phyloP scores from a whole-genome alignment of 1,140 invertebrate species.

The Melipona quadrifasciata region DNA sequence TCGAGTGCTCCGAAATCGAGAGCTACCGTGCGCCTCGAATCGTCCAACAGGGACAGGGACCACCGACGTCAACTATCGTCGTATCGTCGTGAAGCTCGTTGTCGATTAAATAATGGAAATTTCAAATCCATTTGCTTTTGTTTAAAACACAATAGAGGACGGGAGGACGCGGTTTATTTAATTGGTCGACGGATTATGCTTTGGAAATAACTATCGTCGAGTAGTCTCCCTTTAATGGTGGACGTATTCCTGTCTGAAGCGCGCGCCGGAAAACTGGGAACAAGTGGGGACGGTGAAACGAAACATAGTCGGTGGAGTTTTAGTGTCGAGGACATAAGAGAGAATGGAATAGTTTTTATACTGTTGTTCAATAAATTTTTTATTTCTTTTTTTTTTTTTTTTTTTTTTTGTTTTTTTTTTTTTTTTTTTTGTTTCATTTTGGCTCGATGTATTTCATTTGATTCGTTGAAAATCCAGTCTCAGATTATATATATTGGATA shows the following conservation, averaged over 20 bases:
- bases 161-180: neutral
- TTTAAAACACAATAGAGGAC: neutral
- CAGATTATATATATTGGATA: too few species aligned
- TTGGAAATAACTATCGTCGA: neutral
- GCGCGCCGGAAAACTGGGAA: neutral
- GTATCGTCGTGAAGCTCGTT: neutral
- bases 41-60: neutral
- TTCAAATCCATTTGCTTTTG: neutral
- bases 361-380: too few species aligned
- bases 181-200: neutral
- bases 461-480: too few species aligned
- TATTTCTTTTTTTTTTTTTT: too few species aligned
- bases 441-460: too few species aligned
- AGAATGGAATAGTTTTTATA: too few species aligned
- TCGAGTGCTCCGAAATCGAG: constrained; percentile 48
- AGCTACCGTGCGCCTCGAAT: constrained; percentile 24
- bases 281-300: neutral
- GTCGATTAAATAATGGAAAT: neutral
- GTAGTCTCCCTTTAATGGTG: neutral
- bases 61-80: neutral
- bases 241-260: neutral
- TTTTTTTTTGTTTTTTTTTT: too few species aligned
- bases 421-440: too few species aligned
- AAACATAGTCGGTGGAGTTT: neutral
- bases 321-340: too few species aligned